Base-by-base conservation (phyloP, 2,113 vertebrate species). In the Riparia riparia region DNA sequence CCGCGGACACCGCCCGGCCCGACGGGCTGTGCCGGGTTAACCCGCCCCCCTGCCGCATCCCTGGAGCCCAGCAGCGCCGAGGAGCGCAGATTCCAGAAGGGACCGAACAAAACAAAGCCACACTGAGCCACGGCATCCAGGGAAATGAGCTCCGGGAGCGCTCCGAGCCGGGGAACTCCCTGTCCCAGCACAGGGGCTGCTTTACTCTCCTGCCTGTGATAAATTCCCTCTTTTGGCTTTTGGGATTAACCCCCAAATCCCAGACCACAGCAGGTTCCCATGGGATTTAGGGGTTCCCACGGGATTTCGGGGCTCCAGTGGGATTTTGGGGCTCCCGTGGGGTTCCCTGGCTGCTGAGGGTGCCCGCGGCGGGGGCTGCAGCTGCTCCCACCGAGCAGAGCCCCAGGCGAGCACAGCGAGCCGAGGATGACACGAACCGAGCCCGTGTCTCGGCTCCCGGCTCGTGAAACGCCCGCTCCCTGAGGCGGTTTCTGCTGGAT, bases 381-480 rank as follows among this genome's bases (percentile, higher is more conserved):
- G 17, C 49, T 51, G 82, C 26, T 9, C 34, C 58, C 26, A 1
- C 63, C 2, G n/a, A 66, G 70, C 76, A 32, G 39, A 51, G 26
- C 63, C 78, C 60, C 66, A 20, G 57, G 77, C 81, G 66, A 66
- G 41, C 22, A 9, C 69, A 54, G 1, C 72, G 14, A 31, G 13
- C 2, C 13, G 6, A 31, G 63, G 56, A 17, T 18, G 18, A 20
- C 32, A 15, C 1, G 0, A 37, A 50, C 15, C 17, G n/a, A 26
- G 69, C 60, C 89, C 81, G 53, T 26, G 8, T 14, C 53, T 45
- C 51, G 10, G 7, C 57, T 49, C 56, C 80, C 12, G 61, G 5
- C 14, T 0, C 0, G 22, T 17, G 37, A 49, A 66, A 39, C 2
- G 5, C 26, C 54, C 3, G 0, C 4, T 0, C 50, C 45, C 49